Conservation (phyloP, 2,797 vertebrate species). For the Spinus olivaceus region DNA sequence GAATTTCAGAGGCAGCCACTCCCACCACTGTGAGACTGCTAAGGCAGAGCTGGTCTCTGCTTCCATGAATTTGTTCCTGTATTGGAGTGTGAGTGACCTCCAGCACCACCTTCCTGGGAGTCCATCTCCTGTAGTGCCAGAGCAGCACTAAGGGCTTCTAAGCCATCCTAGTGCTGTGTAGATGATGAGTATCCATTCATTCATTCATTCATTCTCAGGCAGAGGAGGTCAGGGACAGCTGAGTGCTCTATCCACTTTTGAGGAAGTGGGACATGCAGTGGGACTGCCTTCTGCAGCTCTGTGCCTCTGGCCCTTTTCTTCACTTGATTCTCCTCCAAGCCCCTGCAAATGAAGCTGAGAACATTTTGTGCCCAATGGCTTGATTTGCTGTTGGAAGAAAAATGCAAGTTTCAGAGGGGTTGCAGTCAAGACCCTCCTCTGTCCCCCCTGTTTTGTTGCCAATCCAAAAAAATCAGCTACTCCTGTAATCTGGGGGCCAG, state of each 20-base stretch:
- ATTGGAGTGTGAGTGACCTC: fast-evolving
- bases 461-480: not conserved
- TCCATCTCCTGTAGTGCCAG: not conserved
- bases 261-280: not conserved
- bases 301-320: not conserved
- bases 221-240: not conserved
- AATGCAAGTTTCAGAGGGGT: not conserved
- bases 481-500: not conserved
- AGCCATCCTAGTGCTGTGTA: too few relatives aligned
- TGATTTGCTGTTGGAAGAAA: not conserved
- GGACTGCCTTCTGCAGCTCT: not conserved
- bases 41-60: not conserved
- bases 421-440: not conserved
- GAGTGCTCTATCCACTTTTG: not conserved
- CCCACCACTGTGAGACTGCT: not conserved
- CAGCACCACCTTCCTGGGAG: not conserved
- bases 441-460: not conserved
- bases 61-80: not conserved
- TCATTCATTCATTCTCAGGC: not conserved
- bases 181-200: not conserved
- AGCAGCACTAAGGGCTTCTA: not conserved
- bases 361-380: fast-evolving
- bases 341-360: not conserved
- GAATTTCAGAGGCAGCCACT: not conserved
- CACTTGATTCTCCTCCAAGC: not conserved